Evolutionary conservation across 1,140 invertebrate genomes (phyloP), one percentile per base, ranked within the genome.

Genomic region (Sminthurinus signatus): DNA sequence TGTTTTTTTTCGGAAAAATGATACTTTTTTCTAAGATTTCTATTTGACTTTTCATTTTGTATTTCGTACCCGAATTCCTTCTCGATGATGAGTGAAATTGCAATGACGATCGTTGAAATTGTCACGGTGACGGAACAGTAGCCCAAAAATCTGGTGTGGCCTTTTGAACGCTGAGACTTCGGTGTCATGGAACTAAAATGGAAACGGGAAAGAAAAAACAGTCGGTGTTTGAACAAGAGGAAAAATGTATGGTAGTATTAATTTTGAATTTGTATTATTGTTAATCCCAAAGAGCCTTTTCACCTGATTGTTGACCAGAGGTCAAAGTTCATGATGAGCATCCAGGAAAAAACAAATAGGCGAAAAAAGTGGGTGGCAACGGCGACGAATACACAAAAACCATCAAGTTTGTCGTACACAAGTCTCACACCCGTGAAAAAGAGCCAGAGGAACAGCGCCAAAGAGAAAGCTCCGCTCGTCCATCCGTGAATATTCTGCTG

Each of bases 261-360:
- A 8, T 14, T 17, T 36, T 5, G 5, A 5, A 5, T 8, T 15
- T 15, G 15, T 36, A 8, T n/a, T 5, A 36, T 8, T 36, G 5
- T 8, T 15, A n/a, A 36, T 36, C 15, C 15, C 15, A 36, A 36
- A 36, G 32, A 36, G 15, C 5, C 3, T 28, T 27, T 19, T 62
- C 39, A 62, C 61, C 31, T 42, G 31, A 62, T 39, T 21, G 51
- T 55, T 4, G 31, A 43, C 28, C 48, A 62, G 15, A 62, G 15
- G 39, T 62, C 51, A 44, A 56, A 62, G 23, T 56, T 62, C 25
- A 62, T 36, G 2, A 62, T 23, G 19, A 39, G 28, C 50, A 62
- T 15, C 61, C 61, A 62, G 36, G 3, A 42, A 31, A 43, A 62
- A 3, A 44, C 27, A 3, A 46, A 28, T 3, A 61, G 44, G 8